Evolutionary conservation across 2,113 vertebrate genomes (phyloP).

Genomic region (Cyphomyrus plagiostoma): DNA sequence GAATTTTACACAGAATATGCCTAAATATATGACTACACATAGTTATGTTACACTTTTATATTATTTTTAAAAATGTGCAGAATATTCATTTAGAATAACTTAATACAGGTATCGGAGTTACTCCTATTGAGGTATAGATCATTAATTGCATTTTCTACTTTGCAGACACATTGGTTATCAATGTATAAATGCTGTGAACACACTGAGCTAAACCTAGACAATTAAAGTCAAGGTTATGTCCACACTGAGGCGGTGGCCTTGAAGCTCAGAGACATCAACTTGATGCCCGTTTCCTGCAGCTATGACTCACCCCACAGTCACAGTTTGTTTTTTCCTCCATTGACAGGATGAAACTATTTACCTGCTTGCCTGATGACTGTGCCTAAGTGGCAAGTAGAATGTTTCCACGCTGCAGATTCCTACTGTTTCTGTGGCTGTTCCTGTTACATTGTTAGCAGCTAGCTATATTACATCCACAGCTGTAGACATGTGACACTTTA

Average conservation of each 20-base stretch:
- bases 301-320: not conserved
- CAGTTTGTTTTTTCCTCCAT: not conserved
- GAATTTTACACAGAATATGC: not conserved
- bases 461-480: not conserved
- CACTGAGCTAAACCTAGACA: not conserved
- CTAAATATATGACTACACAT: not conserved
- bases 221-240: not conserved
- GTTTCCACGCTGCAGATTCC: not conserved
- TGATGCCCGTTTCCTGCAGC: not conserved
- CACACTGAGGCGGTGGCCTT: not conserved
- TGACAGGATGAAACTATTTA: constrained; percentile 27
- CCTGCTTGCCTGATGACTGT: constrained; percentile 1
- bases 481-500: not conserved
- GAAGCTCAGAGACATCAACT: not conserved
- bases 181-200: not conserved
- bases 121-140: not conserved
- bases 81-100: not conserved
- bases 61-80: not conserved
- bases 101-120: not conserved
- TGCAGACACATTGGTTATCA: not conserved
- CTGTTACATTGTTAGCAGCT: not conserved
- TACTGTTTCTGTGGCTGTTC: not conserved
- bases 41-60: not conserved
- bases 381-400: constrained; percentile 23
- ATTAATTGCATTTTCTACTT: not conserved